Evolutionary conservation across 1,140 invertebrate species (phyloP), one percentile per base, ranked within the genome.

Genomic region (Apis florea): DNA sequence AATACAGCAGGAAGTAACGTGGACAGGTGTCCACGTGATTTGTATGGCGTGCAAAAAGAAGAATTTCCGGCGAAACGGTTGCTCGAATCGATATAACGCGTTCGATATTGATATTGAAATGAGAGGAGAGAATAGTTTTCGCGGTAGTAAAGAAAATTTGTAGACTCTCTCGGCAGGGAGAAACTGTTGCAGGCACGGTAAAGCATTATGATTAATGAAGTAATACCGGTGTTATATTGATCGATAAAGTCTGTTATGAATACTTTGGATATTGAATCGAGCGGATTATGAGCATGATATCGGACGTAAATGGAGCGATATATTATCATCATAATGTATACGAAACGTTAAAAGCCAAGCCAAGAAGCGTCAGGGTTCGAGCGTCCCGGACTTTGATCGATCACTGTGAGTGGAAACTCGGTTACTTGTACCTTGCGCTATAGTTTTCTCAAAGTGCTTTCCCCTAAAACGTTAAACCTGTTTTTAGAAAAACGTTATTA

Each of bases 1-100:
- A 79, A 83, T 31, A 87, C 85, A 92, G 95, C n/a, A 26, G 15
- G 24, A 63, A 89, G 88, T n/a, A 94, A 91, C 66, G 96, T 95
- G 0, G 95, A 97, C n/a, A 21, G 89, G 88, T 96, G 47, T 95
- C 96, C 0, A 95, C 94, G 83, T 40, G 95, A 96, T 89, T 96
- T 95, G 49, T 97, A 96, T 91, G 92, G 96, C 87, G 92, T 95
- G 67, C 96, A 95, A 89, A 92, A 93, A 70, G 95, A 96, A 82
- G 96, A 97, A 92, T 94, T 97, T 0, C 90, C 95, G 67, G 87
- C 96, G 31, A 40, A 5, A 94, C 92, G 40, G 89, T n/a, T 71
- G 56, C 40, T 21, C 26, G 19, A 94, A 81, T 89, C 95, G 6
- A 95, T 54, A 19, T n/a, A n/a, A n/a, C n/a, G n/a, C 12, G 21